A percentile compares a stretch with the other conserved stretches of the same genome.
These are phyloP conservation scores for Pachyuromys duprasi DNA, from an alignment of 2,797 vertebrate genomes.

Conservation along the genomic window DNA sequence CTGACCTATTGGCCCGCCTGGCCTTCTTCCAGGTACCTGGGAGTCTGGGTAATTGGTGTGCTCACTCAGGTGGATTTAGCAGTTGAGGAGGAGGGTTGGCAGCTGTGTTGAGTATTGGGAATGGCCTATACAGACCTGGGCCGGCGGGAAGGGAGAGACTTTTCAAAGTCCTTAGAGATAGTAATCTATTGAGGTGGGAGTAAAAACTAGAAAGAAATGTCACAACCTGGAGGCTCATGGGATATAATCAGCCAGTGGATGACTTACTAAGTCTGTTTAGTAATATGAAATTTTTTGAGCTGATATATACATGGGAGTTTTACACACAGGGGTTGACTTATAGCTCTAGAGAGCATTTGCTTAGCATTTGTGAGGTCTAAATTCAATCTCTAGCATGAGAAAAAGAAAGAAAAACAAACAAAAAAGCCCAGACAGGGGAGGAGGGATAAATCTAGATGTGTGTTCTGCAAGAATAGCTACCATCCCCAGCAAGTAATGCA, in stretches of 20 bases:
- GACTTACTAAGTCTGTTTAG: conserved; percentile 34
- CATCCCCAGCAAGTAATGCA: neutral
- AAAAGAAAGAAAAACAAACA: conserved; percentile 47
- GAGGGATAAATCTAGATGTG: neutral
- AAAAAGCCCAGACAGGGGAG: neutral
- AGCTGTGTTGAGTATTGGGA: neutral
- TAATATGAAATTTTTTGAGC: conserved; percentile 28
- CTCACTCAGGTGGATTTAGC: conserved; percentile 16
- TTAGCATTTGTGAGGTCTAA: neutral
- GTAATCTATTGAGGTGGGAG: neutral
- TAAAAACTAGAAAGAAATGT: conserved; percentile 3
- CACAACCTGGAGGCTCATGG: neutral
- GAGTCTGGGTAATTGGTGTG: neutral
- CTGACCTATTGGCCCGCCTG: conserved; percentile 92
- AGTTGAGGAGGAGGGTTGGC: neutral
- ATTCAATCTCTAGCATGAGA: neutral
- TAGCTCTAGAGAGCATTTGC: neutral
- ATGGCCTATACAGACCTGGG: neutral
- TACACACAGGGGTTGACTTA: neutral
- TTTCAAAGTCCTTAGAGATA: neutral
- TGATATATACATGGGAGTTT: conserved; percentile 25
- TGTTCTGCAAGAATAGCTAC: neutral
- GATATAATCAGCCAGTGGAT: conserved; percentile 13
- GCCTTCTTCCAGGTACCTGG: conserved; percentile 92
- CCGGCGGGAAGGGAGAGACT: neutral